A percentile compares a stretch with the other conserved stretches of the same genome.
These are phyloP conservation scores for Bombylius major DNA, from an alignment of 2,888 invertebrate genomes.

Conservation along the genomic window DNA sequence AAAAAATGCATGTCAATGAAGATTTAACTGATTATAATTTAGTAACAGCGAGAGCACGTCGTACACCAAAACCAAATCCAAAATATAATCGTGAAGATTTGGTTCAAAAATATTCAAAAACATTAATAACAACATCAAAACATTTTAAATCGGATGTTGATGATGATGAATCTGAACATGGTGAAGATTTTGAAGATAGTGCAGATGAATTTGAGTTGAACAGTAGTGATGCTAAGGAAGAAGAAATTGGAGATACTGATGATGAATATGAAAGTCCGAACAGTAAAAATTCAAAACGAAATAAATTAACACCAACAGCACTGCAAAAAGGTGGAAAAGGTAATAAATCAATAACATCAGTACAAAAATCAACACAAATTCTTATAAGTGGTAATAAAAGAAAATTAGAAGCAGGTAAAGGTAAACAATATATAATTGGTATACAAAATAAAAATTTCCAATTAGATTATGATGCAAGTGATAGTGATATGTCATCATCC, in stretches of 20 bases:
- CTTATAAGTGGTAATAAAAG: background rate
- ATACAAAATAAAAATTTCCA: too few relatives aligned
- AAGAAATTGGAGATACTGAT: constrained; percentile 13
- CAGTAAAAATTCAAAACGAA: constrained; percentile 16
- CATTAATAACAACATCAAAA: background rate
- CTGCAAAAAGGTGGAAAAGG: constrained; percentile 21
- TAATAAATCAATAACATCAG: constrained; percentile 18
- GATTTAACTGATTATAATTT: constrained; percentile 10
- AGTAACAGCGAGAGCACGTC: constrained; percentile 22
- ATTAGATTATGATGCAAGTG: constrained; percentile 15
- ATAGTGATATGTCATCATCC: constrained; percentile 6
- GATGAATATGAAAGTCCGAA: constrained; percentile 19
- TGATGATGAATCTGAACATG: constrained; percentile 20
- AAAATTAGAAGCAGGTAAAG: background rate
- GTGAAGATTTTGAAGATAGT: constrained; percentile 19
- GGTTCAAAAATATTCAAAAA: constrained; percentile 18
- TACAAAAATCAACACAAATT: background rate
- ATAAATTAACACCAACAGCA: background rate
- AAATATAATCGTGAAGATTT: constrained; percentile 34
- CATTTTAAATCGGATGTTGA: constrained; percentile 6
- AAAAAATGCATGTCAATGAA: constrained; percentile 1
- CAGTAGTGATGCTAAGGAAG: background rate
- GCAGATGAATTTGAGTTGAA: constrained; percentile 13
- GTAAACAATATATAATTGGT: too few relatives aligned
- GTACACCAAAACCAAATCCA: constrained; percentile 36